phyloP scores from a whole-genome alignment of 2,888 invertebrate genomes.

The Campoplex capitator region DNA sequence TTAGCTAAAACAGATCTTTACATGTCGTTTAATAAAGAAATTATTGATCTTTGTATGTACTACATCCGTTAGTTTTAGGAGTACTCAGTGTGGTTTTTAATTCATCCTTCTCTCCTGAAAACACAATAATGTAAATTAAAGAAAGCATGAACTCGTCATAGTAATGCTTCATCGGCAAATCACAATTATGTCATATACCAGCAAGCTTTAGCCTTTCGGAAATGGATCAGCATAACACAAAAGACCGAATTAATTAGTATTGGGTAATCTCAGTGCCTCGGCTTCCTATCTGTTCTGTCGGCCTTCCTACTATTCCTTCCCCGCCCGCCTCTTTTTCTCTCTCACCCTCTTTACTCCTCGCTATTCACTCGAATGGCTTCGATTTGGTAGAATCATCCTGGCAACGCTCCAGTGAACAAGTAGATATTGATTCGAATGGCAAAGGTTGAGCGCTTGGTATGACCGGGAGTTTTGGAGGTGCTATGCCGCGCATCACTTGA shows the following conservation, averaged over 20 bases:
- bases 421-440: slow-evolving; percentile 81
- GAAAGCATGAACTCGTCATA: neutral
- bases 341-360: slow-evolving; percentile 7
- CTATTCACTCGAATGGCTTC: slow-evolving; percentile 67
- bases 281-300: slow-evolving; percentile 22
- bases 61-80: neutral
- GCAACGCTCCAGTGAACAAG: slow-evolving; percentile 82
- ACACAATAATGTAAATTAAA: neutral
- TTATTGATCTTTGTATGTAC: neutral
- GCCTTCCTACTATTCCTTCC: slow-evolving; percentile 1
- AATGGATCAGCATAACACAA: slow-evolving; percentile 74
- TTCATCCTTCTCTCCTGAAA: neutral
- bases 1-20: neutral
- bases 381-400: slow-evolving; percentile 79
- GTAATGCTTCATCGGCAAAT: neutral
- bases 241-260: slow-evolving; percentile 81
- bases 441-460: slow-evolving; percentile 69
- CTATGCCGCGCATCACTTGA: slow-evolving; percentile 41
- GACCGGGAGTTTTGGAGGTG: slow-evolving; percentile 59
- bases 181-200: slow-evolving; percentile 16
- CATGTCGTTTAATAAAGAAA: neutral
- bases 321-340: neutral
- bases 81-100: neutral
- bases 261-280: slow-evolving; percentile 66
- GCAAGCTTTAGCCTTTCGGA: neutral